These are phyloP conservation scores for Chaetops frenatus DNA, from an alignment of 2,113 vertebrate genomes.

Conservation along the genomic window DNA sequence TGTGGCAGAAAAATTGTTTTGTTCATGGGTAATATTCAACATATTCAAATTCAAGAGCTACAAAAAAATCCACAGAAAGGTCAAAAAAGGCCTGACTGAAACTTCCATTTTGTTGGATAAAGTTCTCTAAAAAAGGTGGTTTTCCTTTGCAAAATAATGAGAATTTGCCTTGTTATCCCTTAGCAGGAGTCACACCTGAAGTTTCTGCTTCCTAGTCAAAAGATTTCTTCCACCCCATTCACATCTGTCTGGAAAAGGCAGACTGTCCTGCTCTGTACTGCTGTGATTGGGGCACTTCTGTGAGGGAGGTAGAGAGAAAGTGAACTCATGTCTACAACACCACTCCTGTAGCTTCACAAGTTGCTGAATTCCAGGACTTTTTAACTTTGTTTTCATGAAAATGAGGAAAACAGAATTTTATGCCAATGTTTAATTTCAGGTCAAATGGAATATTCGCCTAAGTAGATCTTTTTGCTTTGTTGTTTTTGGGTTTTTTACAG, in stretches of 20 bases:
- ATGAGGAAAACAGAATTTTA: neutral
- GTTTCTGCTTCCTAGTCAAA: neutral
- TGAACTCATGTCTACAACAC: neutral
- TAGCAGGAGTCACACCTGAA: no score
- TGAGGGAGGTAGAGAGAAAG: neutral
- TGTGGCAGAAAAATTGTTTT: neutral
- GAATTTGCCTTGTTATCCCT: neutral
- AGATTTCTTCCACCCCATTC: neutral
- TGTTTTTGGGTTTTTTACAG: neutral
- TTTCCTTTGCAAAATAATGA: neutral
- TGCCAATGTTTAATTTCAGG: neutral
- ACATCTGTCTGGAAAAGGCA: neutral
- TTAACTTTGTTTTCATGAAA: neutral
- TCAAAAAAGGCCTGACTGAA: fast-evolving
- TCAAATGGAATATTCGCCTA: neutral
- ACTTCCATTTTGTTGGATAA: neutral
- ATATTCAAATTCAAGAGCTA: neutral
- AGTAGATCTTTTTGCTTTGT: neutral
- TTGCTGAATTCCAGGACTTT: neutral
- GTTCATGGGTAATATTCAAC: neutral
- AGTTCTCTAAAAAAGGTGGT: neutral
- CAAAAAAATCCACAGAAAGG: neutral
- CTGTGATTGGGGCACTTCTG: neutral
- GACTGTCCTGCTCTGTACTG: neutral
- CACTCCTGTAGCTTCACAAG: neutral